phyloP scores from a whole-genome alignment of 92 coral and sea anemone species.

The Porites lobata region DNA sequence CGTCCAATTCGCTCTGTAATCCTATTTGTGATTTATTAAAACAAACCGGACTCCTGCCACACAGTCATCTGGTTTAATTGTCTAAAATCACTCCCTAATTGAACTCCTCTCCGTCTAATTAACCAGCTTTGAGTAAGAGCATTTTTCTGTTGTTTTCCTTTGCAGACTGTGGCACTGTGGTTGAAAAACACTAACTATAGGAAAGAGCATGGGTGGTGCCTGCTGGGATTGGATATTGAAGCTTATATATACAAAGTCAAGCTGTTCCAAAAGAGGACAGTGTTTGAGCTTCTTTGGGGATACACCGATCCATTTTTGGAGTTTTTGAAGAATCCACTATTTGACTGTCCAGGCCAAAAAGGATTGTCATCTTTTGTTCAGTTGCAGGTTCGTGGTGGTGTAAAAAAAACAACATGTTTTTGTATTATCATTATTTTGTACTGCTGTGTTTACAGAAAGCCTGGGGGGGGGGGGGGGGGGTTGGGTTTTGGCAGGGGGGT shows the following conservation, averaged over 20 bases:
- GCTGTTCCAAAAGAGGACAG: conserved; percentile 72
- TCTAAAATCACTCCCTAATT: no score
- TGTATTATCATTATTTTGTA: no score
- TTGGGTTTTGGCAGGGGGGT: no score
- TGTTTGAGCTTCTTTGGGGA: conserved; percentile 89
- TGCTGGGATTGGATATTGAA: background rate
- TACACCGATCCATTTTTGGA: conserved; percentile 71
- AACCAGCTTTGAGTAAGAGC: no score
- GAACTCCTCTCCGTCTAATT: no score
- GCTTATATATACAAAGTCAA: background rate
- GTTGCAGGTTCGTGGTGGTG: conserved; percentile 73
- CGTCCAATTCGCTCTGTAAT: no score
- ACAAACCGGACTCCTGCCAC: no score
- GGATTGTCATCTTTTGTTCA: conserved; percentile 76
- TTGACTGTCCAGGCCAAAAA: conserved; percentile 59
- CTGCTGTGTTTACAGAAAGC: no score
- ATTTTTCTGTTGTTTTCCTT: background rate
- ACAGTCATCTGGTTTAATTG: no score
- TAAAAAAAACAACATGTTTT: background rate
- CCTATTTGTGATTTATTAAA: no score
- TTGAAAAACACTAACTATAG: conserved; percentile 52
- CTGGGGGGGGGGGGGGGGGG: no score
- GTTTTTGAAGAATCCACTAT: background rate
- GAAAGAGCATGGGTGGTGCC: background rate
- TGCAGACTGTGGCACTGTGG: conserved; percentile 77